Conservation (phyloP, 1,140 invertebrate genomes). For the Calosoma granatense region DNA sequence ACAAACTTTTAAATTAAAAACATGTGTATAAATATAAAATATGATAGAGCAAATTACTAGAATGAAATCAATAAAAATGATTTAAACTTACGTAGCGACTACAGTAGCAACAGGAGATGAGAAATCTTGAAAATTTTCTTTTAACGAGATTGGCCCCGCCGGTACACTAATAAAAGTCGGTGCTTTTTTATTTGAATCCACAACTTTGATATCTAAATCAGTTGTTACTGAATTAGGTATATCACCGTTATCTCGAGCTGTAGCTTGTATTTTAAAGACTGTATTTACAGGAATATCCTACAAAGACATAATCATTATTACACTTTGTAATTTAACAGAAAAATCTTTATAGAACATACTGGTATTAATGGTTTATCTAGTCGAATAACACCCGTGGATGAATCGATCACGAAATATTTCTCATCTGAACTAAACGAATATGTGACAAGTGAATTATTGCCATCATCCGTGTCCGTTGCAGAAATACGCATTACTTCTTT, state of each 20-base stretch:
- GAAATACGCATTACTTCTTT: slow-evolving; percentile 77
- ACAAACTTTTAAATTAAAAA: not conserved
- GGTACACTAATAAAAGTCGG: slow-evolving; percentile 57
- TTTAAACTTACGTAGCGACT: slow-evolving; percentile 50
- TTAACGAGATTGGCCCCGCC: slow-evolving; percentile 48
- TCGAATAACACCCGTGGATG: slow-evolving; percentile 66
- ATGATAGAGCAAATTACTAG: not conserved
- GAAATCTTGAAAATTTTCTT: slow-evolving; percentile 63
- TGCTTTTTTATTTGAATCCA: slow-evolving; percentile 79
- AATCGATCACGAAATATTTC: slow-evolving; percentile 67
- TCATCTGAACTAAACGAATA: slow-evolving; percentile 45
- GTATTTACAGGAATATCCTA: slow-evolving; percentile 42
- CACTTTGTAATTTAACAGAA: not conserved
- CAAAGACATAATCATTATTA: slow-evolving; percentile 12
- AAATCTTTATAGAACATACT: slow-evolving; percentile 48
- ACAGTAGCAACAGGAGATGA: slow-evolving; percentile 54
- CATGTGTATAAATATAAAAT: slow-evolving; percentile 13
- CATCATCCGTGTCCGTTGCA: slow-evolving; percentile 80
- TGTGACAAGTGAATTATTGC: slow-evolving; percentile 66
- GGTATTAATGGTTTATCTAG: slow-evolving; percentile 56
- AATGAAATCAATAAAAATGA: slow-evolving; percentile 4
- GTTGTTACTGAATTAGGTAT: slow-evolving; percentile 51
- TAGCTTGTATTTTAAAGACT: slow-evolving; percentile 60
- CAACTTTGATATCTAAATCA: slow-evolving; percentile 69
- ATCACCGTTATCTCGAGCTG: slow-evolving; percentile 65